These are phyloP conservation scores for Temnothorax rugatulus DNA, from an alignment of 2,888 invertebrate species.

Conservation along the genomic window DNA sequence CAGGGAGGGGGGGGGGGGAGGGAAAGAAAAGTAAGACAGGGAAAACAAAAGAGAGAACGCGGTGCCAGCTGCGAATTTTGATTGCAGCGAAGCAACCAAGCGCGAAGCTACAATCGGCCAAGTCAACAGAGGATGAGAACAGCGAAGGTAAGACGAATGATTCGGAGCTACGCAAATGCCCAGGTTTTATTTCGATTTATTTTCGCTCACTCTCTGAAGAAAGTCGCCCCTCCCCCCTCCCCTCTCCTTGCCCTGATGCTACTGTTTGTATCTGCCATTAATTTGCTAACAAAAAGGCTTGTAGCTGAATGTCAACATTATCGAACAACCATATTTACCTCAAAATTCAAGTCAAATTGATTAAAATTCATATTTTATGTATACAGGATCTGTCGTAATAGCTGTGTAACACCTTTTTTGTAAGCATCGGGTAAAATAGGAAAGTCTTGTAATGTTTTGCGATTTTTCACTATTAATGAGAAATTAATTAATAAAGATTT, in stretches of 20 bases:
- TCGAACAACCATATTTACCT: not conserved
- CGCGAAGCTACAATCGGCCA: constrained; percentile 86
- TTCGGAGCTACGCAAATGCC: constrained; percentile 76
- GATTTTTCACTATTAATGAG: not conserved
- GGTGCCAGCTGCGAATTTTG: constrained; percentile 85
- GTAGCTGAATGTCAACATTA: constrained; percentile 23
- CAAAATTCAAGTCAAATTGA: not conserved
- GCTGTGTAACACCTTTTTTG: not conserved
- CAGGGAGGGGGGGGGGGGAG: not conserved
- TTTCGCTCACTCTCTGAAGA: constrained; percentile 52
- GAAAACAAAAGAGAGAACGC: constrained; percentile 71
- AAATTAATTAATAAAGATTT: not conserved
- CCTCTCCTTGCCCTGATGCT: not conserved
- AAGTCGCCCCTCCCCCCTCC: not conserved
- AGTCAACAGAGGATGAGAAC: constrained; percentile 86
- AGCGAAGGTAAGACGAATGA: constrained; percentile 84
- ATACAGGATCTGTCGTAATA: not conserved
- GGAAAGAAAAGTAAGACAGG: constrained; percentile 30
- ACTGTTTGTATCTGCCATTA: constrained; percentile 31
- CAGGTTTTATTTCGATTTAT: constrained; percentile 67
- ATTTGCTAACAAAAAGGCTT: constrained; percentile 39
- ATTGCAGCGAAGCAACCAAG: constrained; percentile 86
- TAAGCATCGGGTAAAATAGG: not conserved
- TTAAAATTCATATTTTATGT: not conserved
- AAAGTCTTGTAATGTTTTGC: not conserved